Conservation (phyloP, 2,113 vertebrate species). For the Heliornis fulica region DNA sequence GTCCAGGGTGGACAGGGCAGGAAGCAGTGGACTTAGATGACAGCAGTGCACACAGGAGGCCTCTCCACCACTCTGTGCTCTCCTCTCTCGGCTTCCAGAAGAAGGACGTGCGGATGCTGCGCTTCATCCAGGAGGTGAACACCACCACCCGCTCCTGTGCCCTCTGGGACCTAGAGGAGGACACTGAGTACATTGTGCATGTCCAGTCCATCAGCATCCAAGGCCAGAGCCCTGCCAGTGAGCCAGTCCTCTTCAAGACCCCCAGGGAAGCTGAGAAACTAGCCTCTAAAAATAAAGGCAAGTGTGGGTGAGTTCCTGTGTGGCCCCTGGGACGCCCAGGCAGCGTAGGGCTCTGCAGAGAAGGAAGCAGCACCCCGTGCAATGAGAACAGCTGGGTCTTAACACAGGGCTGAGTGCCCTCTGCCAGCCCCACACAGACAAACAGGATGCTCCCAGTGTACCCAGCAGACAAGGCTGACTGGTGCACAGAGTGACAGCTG, state of each 20-base stretch:
- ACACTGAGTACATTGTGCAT: constrained; percentile 95
- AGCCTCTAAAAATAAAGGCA: constrained; percentile 92
- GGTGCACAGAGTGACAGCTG: not conserved
- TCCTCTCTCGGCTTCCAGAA: constrained; percentile 80
- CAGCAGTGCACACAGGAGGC: not conserved
- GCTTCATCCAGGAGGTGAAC: constrained; percentile 98
- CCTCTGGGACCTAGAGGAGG: constrained; percentile 94
- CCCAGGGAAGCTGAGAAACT: constrained; percentile 92
- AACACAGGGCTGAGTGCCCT: not conserved
- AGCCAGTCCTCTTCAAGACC: constrained; percentile 91
- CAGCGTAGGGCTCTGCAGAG: not conserved
- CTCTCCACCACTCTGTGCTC: constrained; percentile 53
- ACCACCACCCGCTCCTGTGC: constrained; percentile 95
- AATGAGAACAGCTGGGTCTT: not conserved
- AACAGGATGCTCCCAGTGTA: not conserved
- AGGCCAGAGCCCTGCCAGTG: constrained; percentile 91
- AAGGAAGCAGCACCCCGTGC: not conserved
- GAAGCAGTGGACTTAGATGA: not conserved
- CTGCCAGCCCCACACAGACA: not conserved
- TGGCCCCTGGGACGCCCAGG: not conserved
- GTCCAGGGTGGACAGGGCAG: not conserved
- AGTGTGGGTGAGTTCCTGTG: constrained; percentile 10
- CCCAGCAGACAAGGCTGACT: not conserved
- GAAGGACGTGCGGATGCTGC: constrained; percentile 93
- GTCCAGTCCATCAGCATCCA: constrained; percentile 94